phyloP scores from a whole-genome alignment of 2,113 vertebrate genomes.

The Neodon shergylaensis region DNA sequence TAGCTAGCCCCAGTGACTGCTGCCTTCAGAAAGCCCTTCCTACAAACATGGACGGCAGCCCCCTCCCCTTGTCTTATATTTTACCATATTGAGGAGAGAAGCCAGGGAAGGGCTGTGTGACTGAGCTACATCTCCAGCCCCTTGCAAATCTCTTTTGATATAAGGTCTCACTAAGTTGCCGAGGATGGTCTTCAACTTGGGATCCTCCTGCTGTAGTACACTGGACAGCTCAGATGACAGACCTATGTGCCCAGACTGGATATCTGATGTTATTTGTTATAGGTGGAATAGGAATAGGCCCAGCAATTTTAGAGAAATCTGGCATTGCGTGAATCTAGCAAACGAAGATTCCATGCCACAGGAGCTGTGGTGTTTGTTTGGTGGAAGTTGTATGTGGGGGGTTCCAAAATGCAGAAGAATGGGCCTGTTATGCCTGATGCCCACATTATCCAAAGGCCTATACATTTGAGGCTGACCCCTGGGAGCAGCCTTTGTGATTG shows the following conservation, averaged over 20 bases:
- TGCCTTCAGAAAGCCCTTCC: not conserved
- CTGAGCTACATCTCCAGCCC: not conserved
- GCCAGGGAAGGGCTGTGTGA: not conserved
- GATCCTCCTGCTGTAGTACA: not conserved
- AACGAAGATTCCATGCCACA: not conserved
- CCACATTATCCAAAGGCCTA: not conserved
- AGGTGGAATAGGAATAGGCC: not conserved
- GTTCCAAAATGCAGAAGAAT: not conserved
- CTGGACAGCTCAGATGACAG: not conserved
- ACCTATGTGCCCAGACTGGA: not conserved
- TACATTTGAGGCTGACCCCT: not conserved
- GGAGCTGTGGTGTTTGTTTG: not conserved
- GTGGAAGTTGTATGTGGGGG: not conserved
- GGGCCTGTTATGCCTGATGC: too few species aligned
- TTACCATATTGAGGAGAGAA: not conserved
- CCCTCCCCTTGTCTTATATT: too few species aligned
- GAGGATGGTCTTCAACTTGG: not conserved
- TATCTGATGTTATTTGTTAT: not conserved
- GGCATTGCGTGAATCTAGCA: not conserved
- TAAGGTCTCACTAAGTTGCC: not conserved
- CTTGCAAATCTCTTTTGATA: not conserved
- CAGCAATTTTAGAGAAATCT: rapidly evolving
- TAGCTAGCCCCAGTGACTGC: not conserved
- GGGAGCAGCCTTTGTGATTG: not conserved
- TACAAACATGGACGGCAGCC: too few species aligned